Evolutionary conservation across 2,888 invertebrate species (phyloP), one percentile per base, ranked within the genome.

Genomic region (Rhaphigaster nebulosa): DNA sequence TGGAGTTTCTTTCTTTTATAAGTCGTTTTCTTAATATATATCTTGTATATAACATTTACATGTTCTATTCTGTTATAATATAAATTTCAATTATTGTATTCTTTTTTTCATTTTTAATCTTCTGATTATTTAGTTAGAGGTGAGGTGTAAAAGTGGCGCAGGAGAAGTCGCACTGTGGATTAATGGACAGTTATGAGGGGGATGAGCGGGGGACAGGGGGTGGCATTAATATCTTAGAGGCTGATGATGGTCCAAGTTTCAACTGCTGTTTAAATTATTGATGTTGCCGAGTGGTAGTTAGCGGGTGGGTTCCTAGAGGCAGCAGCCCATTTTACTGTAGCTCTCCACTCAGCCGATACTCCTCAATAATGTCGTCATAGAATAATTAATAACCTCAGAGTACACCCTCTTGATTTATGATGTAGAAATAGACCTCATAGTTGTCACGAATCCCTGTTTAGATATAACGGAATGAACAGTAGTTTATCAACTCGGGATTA

Each of bases 161-260:
- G 29, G 29, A 34, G 34, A 34, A 34, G 70, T 20, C 23, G 20
- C 4, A 70, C 70, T 20, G 70, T 20, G n/a, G 84, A 84, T 84
- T 45, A 84, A 45, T 84, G 45, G 41, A 84, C 80, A 80, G 45
- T 84, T 84, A 84, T n/a, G 84, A n/a, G 26, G 84, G 80, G 45
- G 45, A 84, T 84, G 84, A 84, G 84, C 13, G 26, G 84, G 29
- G 45, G 41, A n/a, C 26, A 26, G 26, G 84, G 41, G 41, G 6
- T n/a, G 45, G 12, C 84, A 84, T 84, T 84, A 84, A 84, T 84
- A 84, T 84, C 41, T 84, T 84, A 84, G 34, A 41, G 45, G 41
- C 84, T 84, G 84, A 45, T 84, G 84, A 84, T 84, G 84, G 26
- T n/a, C 84, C 84, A 84, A 84, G 84, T 84, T 84, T 84, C 84